Evolutionary conservation across 2,113 vertebrate genomes (phyloP).

Genomic region (Corythaeola cristata): DNA sequence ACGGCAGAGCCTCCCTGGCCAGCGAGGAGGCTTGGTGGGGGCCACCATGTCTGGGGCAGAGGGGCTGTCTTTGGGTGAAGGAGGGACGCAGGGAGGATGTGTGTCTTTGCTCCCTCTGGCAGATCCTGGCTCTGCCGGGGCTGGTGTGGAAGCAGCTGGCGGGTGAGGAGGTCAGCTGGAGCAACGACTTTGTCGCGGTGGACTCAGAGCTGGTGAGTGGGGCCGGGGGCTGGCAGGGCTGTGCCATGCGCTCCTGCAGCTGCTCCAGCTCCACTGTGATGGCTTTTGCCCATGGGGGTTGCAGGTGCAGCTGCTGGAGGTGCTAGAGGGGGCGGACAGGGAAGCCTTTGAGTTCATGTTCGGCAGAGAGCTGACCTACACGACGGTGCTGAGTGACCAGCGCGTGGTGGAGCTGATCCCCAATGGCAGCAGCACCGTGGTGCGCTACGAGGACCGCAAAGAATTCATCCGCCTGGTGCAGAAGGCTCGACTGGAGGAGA

Average conservation of each 20-base stretch:
- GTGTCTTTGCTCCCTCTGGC: background rate
- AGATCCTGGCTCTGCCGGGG: slow-evolving; percentile 90
- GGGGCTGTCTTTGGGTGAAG: background rate
- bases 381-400: slow-evolving; percentile 89
- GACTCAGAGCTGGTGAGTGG: slow-evolving; percentile 86
- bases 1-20: background rate
- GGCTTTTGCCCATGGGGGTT: background rate
- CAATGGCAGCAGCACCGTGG: slow-evolving; percentile 80
- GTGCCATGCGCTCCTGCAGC: fast-evolving
- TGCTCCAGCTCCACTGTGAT: background rate
- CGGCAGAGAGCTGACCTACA: slow-evolving; percentile 91
- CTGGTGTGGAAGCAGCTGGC: slow-evolving; percentile 96
- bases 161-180: slow-evolving; percentile 91
- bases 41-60: fast-evolving
- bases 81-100: fast-evolving
- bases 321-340: slow-evolving; percentile 91
- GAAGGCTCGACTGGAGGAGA: slow-evolving; percentile 90
- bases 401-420: slow-evolving; percentile 88
- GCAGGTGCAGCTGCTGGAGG: slow-evolving; percentile 92
- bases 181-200: slow-evolving; percentile 89
- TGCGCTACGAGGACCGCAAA: slow-evolving; percentile 87
- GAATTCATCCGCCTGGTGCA: slow-evolving; percentile 90
- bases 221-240: background rate
- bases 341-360: slow-evolving; percentile 93
- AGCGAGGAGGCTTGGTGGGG: background rate